phyloP scores from a whole-genome alignment of 23 tunicate genomes.

The Trididemnum nubilum region DNA sequence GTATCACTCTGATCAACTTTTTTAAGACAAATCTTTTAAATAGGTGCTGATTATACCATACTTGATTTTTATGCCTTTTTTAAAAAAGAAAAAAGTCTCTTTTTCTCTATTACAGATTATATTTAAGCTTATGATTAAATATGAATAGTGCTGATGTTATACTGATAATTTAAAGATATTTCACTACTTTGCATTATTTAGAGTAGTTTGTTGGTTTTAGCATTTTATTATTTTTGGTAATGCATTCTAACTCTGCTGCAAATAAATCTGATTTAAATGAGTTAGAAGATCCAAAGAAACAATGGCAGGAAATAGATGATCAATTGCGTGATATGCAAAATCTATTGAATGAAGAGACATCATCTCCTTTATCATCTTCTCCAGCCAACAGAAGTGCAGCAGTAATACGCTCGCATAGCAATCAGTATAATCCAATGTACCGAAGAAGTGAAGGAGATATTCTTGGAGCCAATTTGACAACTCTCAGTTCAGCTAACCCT shows the following conservation, averaged over 20 bases:
- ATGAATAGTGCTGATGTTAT: too few species aligned
- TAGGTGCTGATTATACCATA: too few species aligned
- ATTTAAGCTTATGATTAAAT: too few species aligned
- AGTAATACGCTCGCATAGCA: constrained; percentile 15
- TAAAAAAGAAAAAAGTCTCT: too few species aligned
- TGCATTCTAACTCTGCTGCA: background rate
- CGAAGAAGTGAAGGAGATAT: constrained; percentile 60
- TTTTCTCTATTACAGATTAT: too few species aligned
- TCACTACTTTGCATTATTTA: too few species aligned
- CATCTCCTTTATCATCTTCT: constrained; percentile 36
- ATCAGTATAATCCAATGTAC: constrained; percentile 47
- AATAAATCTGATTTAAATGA: background rate
- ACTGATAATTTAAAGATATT: too few species aligned
- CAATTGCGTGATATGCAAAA: constrained; percentile 40
- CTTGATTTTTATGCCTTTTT: too few species aligned
- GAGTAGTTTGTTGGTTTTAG: too few species aligned
- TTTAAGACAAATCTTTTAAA: too few species aligned
- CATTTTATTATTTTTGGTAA: too few species aligned
- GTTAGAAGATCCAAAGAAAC: background rate
- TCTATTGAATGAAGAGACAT: constrained; percentile 13
- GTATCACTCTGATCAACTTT: too few species aligned
- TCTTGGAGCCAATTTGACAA: background rate
- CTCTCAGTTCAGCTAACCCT: constrained; percentile 6
- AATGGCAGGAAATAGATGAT: constrained; percentile 56
- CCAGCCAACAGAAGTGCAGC: background rate